A percentile compares a stretch with the other conserved stretches of the same genome.
These are phyloP conservation scores for Pavo muticus DNA, from an alignment of 2,113 vertebrate species.

Conservation along the genomic window DNA sequence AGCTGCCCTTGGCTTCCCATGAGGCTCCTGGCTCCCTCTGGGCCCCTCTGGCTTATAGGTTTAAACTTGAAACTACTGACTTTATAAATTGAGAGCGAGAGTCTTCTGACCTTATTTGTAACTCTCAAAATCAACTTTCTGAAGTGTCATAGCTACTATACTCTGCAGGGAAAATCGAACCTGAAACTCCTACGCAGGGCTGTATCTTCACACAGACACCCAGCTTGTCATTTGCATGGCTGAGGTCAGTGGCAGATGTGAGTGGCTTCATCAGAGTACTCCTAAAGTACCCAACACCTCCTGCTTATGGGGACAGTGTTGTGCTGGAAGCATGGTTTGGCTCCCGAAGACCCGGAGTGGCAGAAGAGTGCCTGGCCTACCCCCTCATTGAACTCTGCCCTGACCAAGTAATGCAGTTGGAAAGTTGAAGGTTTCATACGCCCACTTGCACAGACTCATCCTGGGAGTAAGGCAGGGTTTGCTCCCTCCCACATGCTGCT, in stretches of 20 bases:
- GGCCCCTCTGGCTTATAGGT: accelerated
- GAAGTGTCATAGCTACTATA: accelerated
- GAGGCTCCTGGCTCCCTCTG: accelerated
- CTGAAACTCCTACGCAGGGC: neutral
- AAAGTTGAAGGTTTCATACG: slow-evolving; percentile 33
- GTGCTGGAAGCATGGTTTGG: neutral
- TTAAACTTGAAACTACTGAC: neutral
- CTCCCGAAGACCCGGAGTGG: neutral
- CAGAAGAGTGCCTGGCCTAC: neutral
- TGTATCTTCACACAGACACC: neutral
- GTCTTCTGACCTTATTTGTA: neutral
- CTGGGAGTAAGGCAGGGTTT: neutral
- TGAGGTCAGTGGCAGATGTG: neutral
- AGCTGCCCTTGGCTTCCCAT: neutral
- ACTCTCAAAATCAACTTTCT: neutral
- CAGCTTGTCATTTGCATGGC: neutral
- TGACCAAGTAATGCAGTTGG: neutral
- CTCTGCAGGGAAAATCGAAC: neutral
- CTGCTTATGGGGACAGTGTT: neutral
- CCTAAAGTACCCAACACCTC: accelerated
- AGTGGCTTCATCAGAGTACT: neutral
- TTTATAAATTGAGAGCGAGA: neutral
- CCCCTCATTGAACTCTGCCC: neutral
- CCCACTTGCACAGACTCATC: slow-evolving; percentile 29
- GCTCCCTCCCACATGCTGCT: neutral